Percentiles rank a stretch among this genome's conserved stretches.
phyloP scores from a whole-genome alignment of 2,797 vertebrate genomes.

The Brachyalestes nurse region DNA sequence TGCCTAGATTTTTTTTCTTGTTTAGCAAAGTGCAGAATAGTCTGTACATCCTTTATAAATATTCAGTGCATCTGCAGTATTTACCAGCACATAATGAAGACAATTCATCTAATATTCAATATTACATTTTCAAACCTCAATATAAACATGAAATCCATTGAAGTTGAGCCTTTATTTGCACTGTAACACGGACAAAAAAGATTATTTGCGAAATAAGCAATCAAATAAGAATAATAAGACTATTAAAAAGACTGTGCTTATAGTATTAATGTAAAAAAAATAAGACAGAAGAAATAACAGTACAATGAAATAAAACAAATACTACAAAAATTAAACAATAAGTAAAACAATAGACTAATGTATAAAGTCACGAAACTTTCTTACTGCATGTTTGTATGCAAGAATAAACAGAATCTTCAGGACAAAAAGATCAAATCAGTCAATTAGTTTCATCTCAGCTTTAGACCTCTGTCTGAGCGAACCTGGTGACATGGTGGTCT shows the following conservation, averaged over 20 bases:
- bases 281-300: too few species aligned
- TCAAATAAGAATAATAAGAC: not conserved
- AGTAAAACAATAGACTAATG: not conserved
- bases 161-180: not conserved
- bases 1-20: not conserved
- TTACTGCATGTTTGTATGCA: not conserved
- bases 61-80: not conserved
- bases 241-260: too few species aligned
- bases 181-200: too few species aligned
- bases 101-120: not conserved
- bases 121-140: not conserved
- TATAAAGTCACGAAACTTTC: not conserved
- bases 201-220: not conserved
- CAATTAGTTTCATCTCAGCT: not conserved
- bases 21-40: not conserved
- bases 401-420: conserved; percentile 1
- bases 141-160: not conserved
- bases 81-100: not conserved
- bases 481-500: conserved; percentile 21
- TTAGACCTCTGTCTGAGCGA: not conserved
- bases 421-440: conserved; percentile 1
- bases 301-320: too few species aligned
- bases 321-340: not conserved
- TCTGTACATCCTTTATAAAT: not conserved
- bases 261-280: too few species aligned